A percentile compares a stretch with the other conserved stretches of the same genome.
These are phyloP conservation scores for Ginglymostoma cirratum DNA, from an alignment of 2,113 vertebrate species.

Conservation along the genomic window DNA sequence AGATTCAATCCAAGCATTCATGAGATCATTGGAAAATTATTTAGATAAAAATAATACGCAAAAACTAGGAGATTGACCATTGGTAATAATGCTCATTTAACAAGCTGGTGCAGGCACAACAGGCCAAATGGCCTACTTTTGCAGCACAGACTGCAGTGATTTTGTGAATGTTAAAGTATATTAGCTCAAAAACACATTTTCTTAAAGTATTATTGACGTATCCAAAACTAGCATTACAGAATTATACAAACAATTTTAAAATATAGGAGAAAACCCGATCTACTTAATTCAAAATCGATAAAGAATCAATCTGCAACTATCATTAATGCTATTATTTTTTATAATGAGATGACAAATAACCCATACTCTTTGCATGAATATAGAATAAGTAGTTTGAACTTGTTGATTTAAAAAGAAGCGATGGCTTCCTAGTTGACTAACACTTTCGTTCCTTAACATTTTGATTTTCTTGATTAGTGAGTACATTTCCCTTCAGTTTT, in stretches of 20 bases:
- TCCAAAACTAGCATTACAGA: background rate
- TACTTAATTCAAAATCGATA: background rate
- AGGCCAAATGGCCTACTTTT: too few relatives aligned
- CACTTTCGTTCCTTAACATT: background rate
- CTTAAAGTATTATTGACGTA: too few relatives aligned
- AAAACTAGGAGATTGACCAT: too few relatives aligned
- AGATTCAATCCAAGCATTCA: too few relatives aligned
- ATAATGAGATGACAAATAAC: background rate
- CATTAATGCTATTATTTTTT: background rate
- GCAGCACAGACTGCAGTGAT: too few relatives aligned
- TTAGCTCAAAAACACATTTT: background rate
- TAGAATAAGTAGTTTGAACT: background rate
- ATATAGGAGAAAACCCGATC: background rate
- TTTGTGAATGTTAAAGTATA: background rate
- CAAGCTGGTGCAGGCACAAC: too few relatives aligned
- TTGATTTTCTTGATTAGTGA: background rate
- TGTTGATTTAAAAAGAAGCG: background rate
- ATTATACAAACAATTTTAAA: background rate
- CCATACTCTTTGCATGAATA: background rate
- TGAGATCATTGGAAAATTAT: too few relatives aligned
- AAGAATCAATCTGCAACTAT: background rate
- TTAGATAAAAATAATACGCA: too few relatives aligned
- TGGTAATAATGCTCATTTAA: too few relatives aligned
- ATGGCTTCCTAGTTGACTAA: background rate
- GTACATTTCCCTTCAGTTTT: background rate